These are phyloP conservation scores for Tetramorium simillimum DNA, from an alignment of 1,140 invertebrate genomes.

Conservation along the genomic window DNA sequence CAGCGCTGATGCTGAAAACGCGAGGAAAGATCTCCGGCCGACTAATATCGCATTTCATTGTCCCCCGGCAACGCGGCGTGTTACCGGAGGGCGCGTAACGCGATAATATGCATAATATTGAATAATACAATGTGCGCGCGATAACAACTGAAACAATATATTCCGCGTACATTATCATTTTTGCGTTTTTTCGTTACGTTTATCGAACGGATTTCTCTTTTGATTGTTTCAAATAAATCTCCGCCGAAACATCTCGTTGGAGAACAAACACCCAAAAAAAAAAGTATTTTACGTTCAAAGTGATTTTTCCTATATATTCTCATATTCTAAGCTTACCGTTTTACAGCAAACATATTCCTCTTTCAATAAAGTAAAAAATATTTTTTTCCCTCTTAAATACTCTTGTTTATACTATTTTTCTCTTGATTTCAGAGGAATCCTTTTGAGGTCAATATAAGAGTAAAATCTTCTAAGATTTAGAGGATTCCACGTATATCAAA, in stretches of 20 bases:
- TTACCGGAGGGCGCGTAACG: background rate
- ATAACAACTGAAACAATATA: slow-evolving; percentile 11
- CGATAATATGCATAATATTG: background rate
- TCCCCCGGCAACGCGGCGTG: background rate
- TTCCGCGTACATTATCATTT: background rate
- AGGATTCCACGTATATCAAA: too few relatives aligned
- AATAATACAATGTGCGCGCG: background rate
- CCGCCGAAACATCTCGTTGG: background rate
- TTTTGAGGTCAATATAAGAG: too few relatives aligned
- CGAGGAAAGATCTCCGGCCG: background rate
- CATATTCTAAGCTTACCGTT: too few relatives aligned
- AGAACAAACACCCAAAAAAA: background rate
- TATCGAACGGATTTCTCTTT: background rate
- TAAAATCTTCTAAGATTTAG: too few relatives aligned
- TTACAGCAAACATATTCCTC: too few relatives aligned
- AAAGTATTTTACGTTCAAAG: too few relatives aligned
- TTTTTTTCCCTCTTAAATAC: too few relatives aligned
- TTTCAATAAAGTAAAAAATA: too few relatives aligned
- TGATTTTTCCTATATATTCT: too few relatives aligned
- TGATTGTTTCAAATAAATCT: background rate
- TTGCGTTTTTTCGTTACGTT: background rate
- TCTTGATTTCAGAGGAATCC: too few relatives aligned
- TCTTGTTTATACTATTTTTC: too few relatives aligned
- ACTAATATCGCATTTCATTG: slow-evolving; percentile 30
- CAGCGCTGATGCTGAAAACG: background rate